Base-by-base conservation (phyloP, 30 jellyfish, hydroid and myxozoan genomes). In the Hydra vulgaris region DNA sequence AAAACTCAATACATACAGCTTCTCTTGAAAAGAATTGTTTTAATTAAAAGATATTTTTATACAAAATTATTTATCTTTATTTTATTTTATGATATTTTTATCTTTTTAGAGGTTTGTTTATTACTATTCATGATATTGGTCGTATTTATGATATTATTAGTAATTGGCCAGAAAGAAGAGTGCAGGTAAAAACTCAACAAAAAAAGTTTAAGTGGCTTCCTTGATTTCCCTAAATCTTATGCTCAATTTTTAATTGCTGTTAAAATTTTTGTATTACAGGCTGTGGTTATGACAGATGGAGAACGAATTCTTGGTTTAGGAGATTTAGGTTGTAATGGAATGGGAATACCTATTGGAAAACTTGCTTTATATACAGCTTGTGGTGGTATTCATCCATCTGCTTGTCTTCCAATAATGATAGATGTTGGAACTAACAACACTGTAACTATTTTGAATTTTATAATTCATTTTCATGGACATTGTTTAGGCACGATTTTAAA, bases 271-370 rank as follows among this genome's bases (percentile, higher is more conserved):
- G 61, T 5, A 22, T 40, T 73, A 19, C 66, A 85, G 96, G 98
- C 98, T 18, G 89, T 91, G 76, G 98, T 91, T 3, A 79, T 91
- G 92, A 91, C 98, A 26, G 98, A 91, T 70, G 98, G 98, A 0
- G 98, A 91, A 74, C 27, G 98, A 77, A 91, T 91, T 21, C 91
- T 91, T 19, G 98, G 98, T 15, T 88, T 91, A 24, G 98, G 98
- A 18, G 98, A 91, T 66, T 92, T 91, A 56, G 98, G 98, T 16
- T 91, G 98, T 82, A 91, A 91, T 86, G 98, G 98, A 22, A 83
- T 91, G 96, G 98, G 98, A 20, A 91, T 91, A 17, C 96, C 98
- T 12, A 91, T 91, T 74, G 98, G 98, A 12, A 91, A 91, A 55
- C 85, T 91, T 12, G 95, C 98, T 53, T 86, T 91, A 56, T 91